A percentile compares a stretch with the other conserved stretches of the same genome.
Conservation (phyloP, 2,113 vertebrate species). For the Lethenteron reissneri region DNA sequence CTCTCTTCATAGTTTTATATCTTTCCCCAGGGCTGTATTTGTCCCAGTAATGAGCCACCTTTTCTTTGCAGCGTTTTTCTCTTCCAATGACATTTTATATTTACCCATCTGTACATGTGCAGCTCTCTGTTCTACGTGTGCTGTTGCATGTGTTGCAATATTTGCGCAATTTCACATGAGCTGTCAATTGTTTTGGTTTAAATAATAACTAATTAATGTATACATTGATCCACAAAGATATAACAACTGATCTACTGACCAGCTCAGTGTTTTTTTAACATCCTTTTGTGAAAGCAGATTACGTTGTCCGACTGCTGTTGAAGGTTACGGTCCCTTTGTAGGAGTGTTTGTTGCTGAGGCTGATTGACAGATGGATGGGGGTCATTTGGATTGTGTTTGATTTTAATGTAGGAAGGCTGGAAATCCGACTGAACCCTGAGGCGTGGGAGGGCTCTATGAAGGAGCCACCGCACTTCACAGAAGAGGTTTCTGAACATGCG, state of each 20-base stretch:
- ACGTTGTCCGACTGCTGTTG: too few relatives aligned
- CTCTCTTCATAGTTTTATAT: not conserved
- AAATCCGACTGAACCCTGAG: constrained; percentile 27
- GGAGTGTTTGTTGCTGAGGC: not conserved
- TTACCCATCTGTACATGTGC: too few relatives aligned
- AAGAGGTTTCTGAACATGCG: constrained; percentile 8
- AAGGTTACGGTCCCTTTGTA: not conserved
- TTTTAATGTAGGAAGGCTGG: constrained; percentile 23
- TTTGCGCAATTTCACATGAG: too few relatives aligned
- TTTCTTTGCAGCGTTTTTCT: not conserved
- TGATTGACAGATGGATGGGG: not conserved
- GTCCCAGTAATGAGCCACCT: not conserved
- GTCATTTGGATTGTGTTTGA: not conserved
- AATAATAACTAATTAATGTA: too few relatives aligned
- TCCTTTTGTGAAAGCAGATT: too few relatives aligned
- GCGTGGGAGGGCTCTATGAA: constrained; percentile 15
- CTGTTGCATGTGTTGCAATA: too few relatives aligned
- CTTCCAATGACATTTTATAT: not conserved
- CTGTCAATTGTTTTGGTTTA: too few relatives aligned
- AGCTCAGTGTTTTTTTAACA: too few relatives aligned
- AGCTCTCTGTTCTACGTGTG: too few relatives aligned
- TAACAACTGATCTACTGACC: too few relatives aligned
- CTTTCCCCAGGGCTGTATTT: not conserved
- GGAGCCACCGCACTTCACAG: constrained; percentile 9
- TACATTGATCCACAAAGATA: too few relatives aligned